phyloP scores from a whole-genome alignment of 2,888 invertebrate species.

The Drosophila macrospina region DNA sequence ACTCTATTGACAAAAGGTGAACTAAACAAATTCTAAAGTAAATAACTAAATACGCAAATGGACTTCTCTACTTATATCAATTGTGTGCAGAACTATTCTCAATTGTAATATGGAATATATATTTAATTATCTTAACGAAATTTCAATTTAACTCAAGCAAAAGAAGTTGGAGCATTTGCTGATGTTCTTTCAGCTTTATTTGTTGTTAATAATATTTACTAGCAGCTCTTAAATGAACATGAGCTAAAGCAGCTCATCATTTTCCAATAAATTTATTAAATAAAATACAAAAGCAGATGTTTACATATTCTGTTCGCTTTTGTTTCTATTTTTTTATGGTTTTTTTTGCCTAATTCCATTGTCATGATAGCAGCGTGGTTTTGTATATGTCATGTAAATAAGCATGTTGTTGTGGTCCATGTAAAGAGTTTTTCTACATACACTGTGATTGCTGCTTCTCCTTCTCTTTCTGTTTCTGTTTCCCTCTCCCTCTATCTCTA shows the following conservation, averaged over 20 bases:
- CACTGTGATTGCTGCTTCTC: slow-evolving; percentile 36
- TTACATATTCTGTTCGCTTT: slow-evolving; percentile 14
- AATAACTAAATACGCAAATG: slow-evolving; percentile 10
- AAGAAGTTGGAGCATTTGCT: neutral
- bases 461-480: slow-evolving; percentile 14
- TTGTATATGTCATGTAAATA: slow-evolving; percentile 62
- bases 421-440: slow-evolving; percentile 40
- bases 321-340: neutral
- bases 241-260: slow-evolving; percentile 3
- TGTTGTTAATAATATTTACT: neutral
- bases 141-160: no score
- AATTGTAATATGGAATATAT: no score
- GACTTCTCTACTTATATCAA: neutral
- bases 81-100: no score
- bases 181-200: neutral
- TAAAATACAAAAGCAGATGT: slow-evolving; percentile 11
- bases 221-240: neutral
- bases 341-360: slow-evolving; percentile 45
- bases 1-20: slow-evolving; percentile 12
- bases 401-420: slow-evolving; percentile 47
- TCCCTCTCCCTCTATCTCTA: neutral
- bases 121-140: no score
- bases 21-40: slow-evolving; percentile 7
- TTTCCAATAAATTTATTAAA: slow-evolving; percentile 14
- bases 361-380: slow-evolving; percentile 47